A percentile compares a stretch with the other conserved stretches of the same genome.
phyloP scores from a whole-genome alignment of 2,888 invertebrate genomes.

The Nomada goodeniana region DNA sequence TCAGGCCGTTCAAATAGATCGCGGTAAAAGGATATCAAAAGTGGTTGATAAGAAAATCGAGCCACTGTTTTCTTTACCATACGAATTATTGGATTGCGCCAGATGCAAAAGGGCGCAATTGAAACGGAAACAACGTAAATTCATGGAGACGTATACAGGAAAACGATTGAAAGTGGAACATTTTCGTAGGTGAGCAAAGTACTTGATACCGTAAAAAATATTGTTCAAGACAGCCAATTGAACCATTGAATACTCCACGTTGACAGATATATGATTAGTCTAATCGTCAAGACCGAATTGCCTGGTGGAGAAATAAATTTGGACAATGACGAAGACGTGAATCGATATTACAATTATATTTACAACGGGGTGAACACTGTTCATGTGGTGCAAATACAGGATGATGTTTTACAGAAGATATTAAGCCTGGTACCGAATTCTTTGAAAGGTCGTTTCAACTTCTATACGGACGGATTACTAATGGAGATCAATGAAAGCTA shows the following conservation, averaged over 20 bases:
- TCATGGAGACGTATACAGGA: slow-evolving; percentile 31
- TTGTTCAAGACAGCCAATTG: not conserved
- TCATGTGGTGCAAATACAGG: slow-evolving; percentile 93
- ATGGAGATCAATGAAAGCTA: slow-evolving; percentile 94
- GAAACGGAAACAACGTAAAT: slow-evolving; percentile 11
- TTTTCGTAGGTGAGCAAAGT: slow-evolving; percentile 61
- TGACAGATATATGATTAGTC: slow-evolving; percentile 89
- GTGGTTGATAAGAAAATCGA: slow-evolving; percentile 81
- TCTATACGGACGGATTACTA: slow-evolving; percentile 87
- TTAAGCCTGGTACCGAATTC: slow-evolving; percentile 87
- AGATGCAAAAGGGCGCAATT: slow-evolving; percentile 16
- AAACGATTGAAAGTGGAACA: slow-evolving; percentile 51
- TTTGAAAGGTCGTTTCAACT: slow-evolving; percentile 87
- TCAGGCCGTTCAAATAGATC: slow-evolving; percentile 8
- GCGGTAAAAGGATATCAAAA: slow-evolving; percentile 16
- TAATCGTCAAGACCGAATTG: slow-evolving; percentile 88
- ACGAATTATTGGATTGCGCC: slow-evolving; percentile 84
- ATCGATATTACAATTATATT: slow-evolving; percentile 95
- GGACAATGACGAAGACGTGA: slow-evolving; percentile 88
- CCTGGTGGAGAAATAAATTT: slow-evolving; percentile 84
- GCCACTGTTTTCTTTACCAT: slow-evolving; percentile 88
- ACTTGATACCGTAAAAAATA: not conserved
- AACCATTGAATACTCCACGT: not conserved
- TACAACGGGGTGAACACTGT: slow-evolving; percentile 96
- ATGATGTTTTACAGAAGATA: slow-evolving; percentile 89